Conservation (phyloP, 1,140 invertebrate species). For the Panagrolaimus sp. region DNA sequence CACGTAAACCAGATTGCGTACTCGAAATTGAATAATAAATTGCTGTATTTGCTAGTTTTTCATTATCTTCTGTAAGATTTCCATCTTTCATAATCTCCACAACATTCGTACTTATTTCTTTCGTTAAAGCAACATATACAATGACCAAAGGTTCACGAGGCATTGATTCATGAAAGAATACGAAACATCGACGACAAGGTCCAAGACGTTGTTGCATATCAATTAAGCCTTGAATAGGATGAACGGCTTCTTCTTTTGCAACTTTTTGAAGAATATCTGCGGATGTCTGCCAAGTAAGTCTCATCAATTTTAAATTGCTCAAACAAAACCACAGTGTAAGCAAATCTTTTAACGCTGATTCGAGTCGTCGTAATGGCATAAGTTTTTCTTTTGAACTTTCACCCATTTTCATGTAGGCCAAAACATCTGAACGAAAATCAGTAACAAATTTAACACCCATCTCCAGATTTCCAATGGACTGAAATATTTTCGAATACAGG, state of each 20-base stretch:
- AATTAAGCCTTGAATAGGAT: not conserved
- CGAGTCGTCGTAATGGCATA: not conserved
- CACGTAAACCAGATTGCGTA: not conserved
- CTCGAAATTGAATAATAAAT: constrained; percentile 13
- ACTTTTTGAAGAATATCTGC: constrained; percentile 14
- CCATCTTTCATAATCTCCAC: constrained; percentile 3
- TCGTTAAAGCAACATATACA: constrained; percentile 20
- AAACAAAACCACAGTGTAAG: constrained; percentile 15
- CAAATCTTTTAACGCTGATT: constrained; percentile 5
- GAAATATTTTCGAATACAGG: constrained; percentile 3
- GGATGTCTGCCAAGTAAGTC: constrained; percentile 15
- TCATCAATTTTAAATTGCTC: constrained; percentile 1
- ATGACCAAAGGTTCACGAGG: constrained; percentile 16
- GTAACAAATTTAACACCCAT: constrained; percentile 6
- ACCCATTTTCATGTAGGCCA: not conserved
- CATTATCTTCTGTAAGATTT: not conserved
- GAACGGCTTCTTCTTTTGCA: constrained; percentile 12
- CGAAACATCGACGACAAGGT: not conserved
- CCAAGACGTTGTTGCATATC: constrained; percentile 11
- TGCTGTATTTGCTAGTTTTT: not conserved
- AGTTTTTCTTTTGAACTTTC: not conserved
- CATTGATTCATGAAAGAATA: constrained; percentile 8
- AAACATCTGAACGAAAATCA: constrained; percentile 9
- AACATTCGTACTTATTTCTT: not conserved
- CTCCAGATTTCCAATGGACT: not conserved